Evolutionary conservation across 2,888 invertebrate species (phyloP), one percentile per base, ranked within the genome.

Genomic region (Sphaerophoria taeniata): DNA sequence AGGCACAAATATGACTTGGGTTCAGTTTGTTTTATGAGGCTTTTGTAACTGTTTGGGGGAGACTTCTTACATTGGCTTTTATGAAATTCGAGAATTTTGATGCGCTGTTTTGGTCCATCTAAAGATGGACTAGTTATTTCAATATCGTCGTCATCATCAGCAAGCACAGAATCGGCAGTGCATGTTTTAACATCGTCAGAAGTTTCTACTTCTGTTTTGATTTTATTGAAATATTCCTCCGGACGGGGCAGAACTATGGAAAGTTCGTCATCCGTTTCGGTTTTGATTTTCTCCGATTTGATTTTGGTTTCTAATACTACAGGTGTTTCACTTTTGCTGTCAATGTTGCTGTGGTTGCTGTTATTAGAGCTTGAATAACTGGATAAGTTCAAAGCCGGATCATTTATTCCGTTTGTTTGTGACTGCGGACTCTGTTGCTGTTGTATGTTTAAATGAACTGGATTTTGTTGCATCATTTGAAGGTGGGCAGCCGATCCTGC

Each of bases 251-350:
- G 77, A 70, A 87, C 84, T 12, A 88, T 61, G 6, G 88, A 45
- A 33, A 87, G 31, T 3, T 87, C 79, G 7, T 91, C 91, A 70
- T 90, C 91, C 85, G 71, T 79, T 33, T 92, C 92, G 4, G 91
- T 89, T 90, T 92, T 92, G 85, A 92, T 92, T 89, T 91, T 89
- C 84, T 92, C 92, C 6, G 90, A 89, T 89, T 92, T 92, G 79
- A 92, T 92, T 89, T 91, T 91, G 6, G 90, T 89, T 88, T 91
- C 90, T 63, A 91, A 87, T 87, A 89, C 81, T 14, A 80, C 75
- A 36, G 51, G 65, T 53, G n/a, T 58, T 14, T 80, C 82, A 55
- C 60, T 78, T 60, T 60, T 88, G 79, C n/a, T 84, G 73, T 33
- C 80, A 63, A 56, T 76, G 51, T 34, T 75, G 53, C 24, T 78